Conservation (phyloP, 2,113 vertebrate species). For the Antechinus stuartii region DNA sequence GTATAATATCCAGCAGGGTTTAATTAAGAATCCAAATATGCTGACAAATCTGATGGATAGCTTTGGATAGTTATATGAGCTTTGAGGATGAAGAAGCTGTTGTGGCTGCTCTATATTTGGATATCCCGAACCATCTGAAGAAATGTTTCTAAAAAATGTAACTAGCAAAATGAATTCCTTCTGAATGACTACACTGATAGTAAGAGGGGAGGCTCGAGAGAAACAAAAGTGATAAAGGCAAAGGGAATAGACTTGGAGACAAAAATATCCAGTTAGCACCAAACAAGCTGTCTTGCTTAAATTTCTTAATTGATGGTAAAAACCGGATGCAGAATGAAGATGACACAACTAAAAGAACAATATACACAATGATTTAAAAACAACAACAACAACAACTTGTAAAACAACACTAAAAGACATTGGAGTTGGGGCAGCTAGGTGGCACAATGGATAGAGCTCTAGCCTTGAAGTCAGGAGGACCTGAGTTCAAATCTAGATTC, state of each 20-base stretch:
- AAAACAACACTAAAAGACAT: neutral
- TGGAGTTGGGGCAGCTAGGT: neutral
- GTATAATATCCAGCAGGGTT: slow-evolving; percentile 70
- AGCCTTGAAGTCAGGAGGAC: no score
- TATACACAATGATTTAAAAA: neutral
- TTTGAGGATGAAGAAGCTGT: slow-evolving; percentile 51
- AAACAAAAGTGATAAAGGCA: slow-evolving; percentile 50
- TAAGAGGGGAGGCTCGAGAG: slow-evolving; percentile 8
- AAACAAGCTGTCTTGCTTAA: slow-evolving; percentile 45
- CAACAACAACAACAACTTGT: neutral
- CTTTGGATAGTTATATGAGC: slow-evolving; percentile 46
- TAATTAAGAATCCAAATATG: slow-evolving; percentile 68
- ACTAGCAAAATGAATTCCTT: slow-evolving; percentile 64
- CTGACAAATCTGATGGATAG: slow-evolving; percentile 63
- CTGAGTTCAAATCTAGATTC: no score
- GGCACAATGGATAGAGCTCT: no score
- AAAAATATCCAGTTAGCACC: neutral
- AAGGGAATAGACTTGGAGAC: slow-evolving; percentile 28
- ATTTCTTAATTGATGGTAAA: slow-evolving; percentile 50
- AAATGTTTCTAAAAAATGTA: slow-evolving; percentile 31
- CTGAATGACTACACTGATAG: slow-evolving; percentile 43
- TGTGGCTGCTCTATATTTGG: slow-evolving; percentile 43
- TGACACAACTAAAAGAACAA: neutral
- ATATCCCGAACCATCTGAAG: slow-evolving; percentile 56
- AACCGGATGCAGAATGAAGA: neutral